phyloP scores from a whole-genome alignment of 2,113 vertebrate species.

The Campylorhamphus procurvoides region DNA sequence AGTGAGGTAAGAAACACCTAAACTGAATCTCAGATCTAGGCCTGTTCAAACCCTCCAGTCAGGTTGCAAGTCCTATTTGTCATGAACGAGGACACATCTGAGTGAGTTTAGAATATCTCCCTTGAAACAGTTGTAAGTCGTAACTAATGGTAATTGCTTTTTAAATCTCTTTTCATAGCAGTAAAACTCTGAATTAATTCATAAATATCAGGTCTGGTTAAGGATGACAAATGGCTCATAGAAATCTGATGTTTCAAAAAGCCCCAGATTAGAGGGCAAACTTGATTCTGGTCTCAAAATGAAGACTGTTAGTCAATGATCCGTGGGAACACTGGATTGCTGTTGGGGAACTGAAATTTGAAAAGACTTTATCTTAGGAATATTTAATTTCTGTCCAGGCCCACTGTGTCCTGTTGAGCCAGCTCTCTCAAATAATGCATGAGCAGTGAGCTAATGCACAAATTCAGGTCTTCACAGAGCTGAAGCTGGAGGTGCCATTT shows the following conservation, averaged over 20 bases:
- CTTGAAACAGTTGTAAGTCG: not conserved
- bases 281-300: not conserved
- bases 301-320: not conserved
- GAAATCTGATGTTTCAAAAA: not conserved
- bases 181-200: not conserved
- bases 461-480: not conserved
- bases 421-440: not conserved
- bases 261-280: not conserved
- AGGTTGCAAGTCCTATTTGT: not conserved
- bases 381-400: not conserved
- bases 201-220: not conserved
- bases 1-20: constrained; percentile 80
- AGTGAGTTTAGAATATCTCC: not conserved
- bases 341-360: not conserved
- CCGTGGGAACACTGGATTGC: not conserved
- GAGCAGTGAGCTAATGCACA: not conserved
- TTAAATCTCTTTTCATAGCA: not conserved
- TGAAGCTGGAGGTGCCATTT: not conserved
- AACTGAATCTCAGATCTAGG: not conserved
- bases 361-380: not conserved
- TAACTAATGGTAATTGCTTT: not conserved
- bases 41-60: not conserved
- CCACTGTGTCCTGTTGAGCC: not conserved
- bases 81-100: not conserved
- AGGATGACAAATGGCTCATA: not conserved